Evolutionary conservation across 2,888 invertebrate species (phyloP), one percentile per base, ranked within the genome.

Genomic region (Hirudinaria manillensis): DNA sequence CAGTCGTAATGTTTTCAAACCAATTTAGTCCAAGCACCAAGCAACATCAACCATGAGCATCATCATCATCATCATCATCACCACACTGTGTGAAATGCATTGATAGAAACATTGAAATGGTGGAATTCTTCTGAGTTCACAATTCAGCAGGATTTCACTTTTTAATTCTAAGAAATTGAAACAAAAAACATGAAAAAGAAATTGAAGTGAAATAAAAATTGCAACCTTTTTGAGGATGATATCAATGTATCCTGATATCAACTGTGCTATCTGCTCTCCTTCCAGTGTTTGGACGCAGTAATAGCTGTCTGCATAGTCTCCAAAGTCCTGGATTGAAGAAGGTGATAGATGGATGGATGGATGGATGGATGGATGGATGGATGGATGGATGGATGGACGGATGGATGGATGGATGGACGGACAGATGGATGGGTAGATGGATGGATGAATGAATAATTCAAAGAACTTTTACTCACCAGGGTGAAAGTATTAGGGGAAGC

Each of bases 221-320:
- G 77, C 76, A 81, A 89, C 90, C 87, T 94, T 95, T 86, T 95
- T 94, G 80, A 99, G 88, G 80, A 99, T 99, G 84, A 99, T 99
- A 87, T 99, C 99, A 83, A 99, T 99, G 87, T 99, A 99, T 29
- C 98, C 99, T 65, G 96, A 93, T 82, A 99, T 98, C 80, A 99
- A 90, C 82, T 97, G 96, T 72, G 96, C 91, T 82, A 99, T 99
- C 87, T 97, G 97, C 84, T 99, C 99, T 10, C 97, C 97, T 85
- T 98, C 97, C 0, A 94, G 93, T 0, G 99, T 99, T 86, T 99
- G 98, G 61, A 99, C 98, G n/a, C 95, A 95, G 88, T 99, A 99
- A 88, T 98, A 99, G 81, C 93, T 92, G 86, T 98, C 97, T 74
- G 96, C 93, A 86, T 99, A 99, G 85, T 99, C 99, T 3, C 99